Base-by-base conservation (phyloP, 2,888 invertebrate genomes). In the Emmelina monodactyla region DNA sequence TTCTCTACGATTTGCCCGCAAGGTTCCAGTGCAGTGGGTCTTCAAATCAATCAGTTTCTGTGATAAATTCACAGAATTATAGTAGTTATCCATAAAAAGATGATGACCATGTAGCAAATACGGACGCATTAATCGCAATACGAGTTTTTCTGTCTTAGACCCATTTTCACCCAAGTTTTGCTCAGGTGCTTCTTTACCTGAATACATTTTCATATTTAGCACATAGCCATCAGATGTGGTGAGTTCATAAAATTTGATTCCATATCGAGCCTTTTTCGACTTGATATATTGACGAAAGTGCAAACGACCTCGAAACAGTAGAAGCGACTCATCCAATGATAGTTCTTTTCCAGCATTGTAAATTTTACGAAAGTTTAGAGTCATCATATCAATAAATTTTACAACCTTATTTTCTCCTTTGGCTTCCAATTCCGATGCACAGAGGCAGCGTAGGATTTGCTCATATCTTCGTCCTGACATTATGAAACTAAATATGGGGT, bases 191-290 rank as follows among this genome's bases (percentile, higher is more conserved):
- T 25, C 25, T 37, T 42, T 50, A 31, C 51, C 49, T 32, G 31
- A 34, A 39, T 53, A 53, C 49, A 53, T 51, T 6, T 39, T 33
- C 16, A 49, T 36, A 36, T 51, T 51, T 28, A 52, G 34, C 19
- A 51, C 50, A 50, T 50, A 51, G n/a, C 51, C 54, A 39, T 51
- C 47, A 16, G 35, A 29, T 19, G 49, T 46, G 16, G 53, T 46
- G 14, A 53, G 40, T 33, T 40, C 47, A 38, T 49, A 51, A 36
- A 50, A 53, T 34, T 53, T 53, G 31, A 55, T 50, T 14, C 51
- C 50, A 35, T 55, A 53, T 11, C 44, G 42, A 13, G 50, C 46
- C 32, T 51, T 52, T 35, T 54, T 52, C 7, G 37, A 41, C 32
- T 49, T 48, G 11, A 51, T 51, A 28, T 49, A 50, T 35, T 45